phyloP scores from a whole-genome alignment of 1,140 invertebrate genomes.

The Campodea augens region DNA sequence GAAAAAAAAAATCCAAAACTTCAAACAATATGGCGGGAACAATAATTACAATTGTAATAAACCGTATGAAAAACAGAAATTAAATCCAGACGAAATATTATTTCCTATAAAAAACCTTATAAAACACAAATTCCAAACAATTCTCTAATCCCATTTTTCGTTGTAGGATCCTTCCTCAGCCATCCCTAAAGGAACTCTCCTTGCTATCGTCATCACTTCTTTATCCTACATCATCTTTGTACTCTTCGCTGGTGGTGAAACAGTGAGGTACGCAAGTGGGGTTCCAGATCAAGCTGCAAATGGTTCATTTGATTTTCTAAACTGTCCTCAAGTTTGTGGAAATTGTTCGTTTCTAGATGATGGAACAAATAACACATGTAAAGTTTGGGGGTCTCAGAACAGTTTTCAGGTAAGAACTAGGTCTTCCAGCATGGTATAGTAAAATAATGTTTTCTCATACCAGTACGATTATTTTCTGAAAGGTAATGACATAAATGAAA shows the following conservation, averaged over 20 bases:
- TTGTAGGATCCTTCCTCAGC: constrained; percentile 62
- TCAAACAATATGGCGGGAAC: too few relatives aligned
- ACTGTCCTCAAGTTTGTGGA: constrained; percentile 23
- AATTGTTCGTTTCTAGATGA: neutral
- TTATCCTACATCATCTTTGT: constrained; percentile 62
- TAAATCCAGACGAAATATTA: too few relatives aligned
- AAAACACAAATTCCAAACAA: too few relatives aligned
- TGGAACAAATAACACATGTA: constrained; percentile 25
- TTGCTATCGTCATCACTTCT: constrained; percentile 61
- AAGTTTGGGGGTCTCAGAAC: constrained; percentile 52
- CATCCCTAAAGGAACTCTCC: constrained; percentile 72
- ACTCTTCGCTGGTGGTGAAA: constrained; percentile 58
- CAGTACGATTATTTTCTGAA: too few relatives aligned
- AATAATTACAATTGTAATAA: too few relatives aligned
- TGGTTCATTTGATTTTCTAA: constrained; percentile 19
- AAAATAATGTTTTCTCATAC: too few relatives aligned
- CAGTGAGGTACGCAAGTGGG: constrained; percentile 63
- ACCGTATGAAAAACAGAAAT: too few relatives aligned
- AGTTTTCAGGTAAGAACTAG: constrained; percentile 44
- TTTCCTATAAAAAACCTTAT: too few relatives aligned
- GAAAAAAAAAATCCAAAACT: too few relatives aligned
- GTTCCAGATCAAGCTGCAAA: constrained; percentile 31
- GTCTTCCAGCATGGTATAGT: too few relatives aligned
- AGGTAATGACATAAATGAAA: too few relatives aligned
- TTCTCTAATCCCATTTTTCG: neutral